Conservation (phyloP, 1,140 invertebrate genomes). For the Acromyrmex charruanus region DNA sequence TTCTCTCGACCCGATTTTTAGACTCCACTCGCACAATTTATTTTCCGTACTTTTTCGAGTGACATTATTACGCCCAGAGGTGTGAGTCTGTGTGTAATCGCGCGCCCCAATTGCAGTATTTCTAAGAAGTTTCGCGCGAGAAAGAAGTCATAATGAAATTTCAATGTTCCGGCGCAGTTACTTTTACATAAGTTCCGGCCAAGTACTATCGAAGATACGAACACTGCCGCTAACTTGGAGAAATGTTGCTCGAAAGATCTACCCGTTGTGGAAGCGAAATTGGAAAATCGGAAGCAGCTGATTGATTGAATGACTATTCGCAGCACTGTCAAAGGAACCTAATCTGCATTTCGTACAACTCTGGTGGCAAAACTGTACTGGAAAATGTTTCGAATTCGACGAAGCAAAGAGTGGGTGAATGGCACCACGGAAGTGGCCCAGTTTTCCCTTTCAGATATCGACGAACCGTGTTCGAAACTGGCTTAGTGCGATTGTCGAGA, state of each 20-base stretch:
- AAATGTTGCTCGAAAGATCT: conserved; percentile 44
- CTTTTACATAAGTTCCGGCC: conserved; percentile 46
- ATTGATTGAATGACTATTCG: conserved; percentile 47
- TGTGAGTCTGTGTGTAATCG: conserved; percentile 37
- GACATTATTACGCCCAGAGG: conserved; percentile 40
- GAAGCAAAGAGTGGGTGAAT: conserved; percentile 29
- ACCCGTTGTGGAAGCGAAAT: background rate
- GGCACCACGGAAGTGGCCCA: conserved; percentile 51
- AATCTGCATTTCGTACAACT: conserved; percentile 59
- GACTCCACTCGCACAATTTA: conserved; percentile 36
- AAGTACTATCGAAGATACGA: conserved; percentile 27
- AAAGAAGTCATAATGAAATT: conserved; percentile 61
- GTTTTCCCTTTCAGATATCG: conserved; percentile 68
- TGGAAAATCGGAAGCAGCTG: conserved; percentile 19
- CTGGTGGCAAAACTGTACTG: background rate
- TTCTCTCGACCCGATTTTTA: conserved; percentile 14
- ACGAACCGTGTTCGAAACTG: conserved; percentile 52
- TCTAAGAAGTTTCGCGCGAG: conserved; percentile 49
- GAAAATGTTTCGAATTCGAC: conserved; percentile 49
- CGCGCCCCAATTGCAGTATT: conserved; percentile 55
- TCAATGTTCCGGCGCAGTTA: conserved; percentile 46
- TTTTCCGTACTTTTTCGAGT: conserved; percentile 43
- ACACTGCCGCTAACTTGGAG: conserved; percentile 16
- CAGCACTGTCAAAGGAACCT: conserved; percentile 27
- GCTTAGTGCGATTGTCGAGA: conserved; percentile 71